Base-by-base conservation (phyloP, 1,140 invertebrate genomes). In the Melitaea cinxia region DNA sequence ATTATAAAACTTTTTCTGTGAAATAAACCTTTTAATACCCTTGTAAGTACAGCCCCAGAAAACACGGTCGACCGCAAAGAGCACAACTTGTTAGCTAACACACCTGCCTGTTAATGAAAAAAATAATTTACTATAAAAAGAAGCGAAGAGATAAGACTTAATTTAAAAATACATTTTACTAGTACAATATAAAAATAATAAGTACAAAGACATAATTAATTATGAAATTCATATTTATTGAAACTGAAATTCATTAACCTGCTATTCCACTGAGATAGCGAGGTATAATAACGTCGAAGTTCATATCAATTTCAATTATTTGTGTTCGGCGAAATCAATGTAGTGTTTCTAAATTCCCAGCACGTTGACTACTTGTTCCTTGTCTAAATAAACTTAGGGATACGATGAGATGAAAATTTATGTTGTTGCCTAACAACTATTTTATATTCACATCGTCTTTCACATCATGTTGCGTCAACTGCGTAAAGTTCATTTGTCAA, bases 1-100 rank as follows among this genome's bases (percentile, higher is more conserved):
- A 89, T 89, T 88, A 89, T 87, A 87, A 85, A 89, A 87, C 75
- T 88, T 84, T 87, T 85, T 82, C 80, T 77, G 75, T 77, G 83
- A 83, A 82, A 75, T 74, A 75, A 81, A 80, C 80, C 78, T 84
- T 87, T 80, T 81, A 79, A 73, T 77, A 74, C 72, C 70, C 66
- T 70, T 72, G 62, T 58, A 52, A 74, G 57, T 53, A 45, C 17
- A 57, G 58, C 30, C 58, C 62, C 42, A 65, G 58, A 72, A 54
- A 45, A 45, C 61, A 72, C 62, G 37, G 65, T 49, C 62, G 70
- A 68, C 67, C 70, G 62, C 65, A 68, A 72, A 72, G 65, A 68
- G 68, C 61, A 68, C 68, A 49, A 72, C 70, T 72, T 68, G 60
- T 54, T 52, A 54, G 63, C 65, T 49, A 55, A 68, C 62, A 59